A percentile compares a stretch with the other conserved stretches of the same genome.
These are phyloP conservation scores for Oreortyx pictus DNA, from an alignment of 2,797 vertebrate genomes.

Conservation along the genomic window DNA sequence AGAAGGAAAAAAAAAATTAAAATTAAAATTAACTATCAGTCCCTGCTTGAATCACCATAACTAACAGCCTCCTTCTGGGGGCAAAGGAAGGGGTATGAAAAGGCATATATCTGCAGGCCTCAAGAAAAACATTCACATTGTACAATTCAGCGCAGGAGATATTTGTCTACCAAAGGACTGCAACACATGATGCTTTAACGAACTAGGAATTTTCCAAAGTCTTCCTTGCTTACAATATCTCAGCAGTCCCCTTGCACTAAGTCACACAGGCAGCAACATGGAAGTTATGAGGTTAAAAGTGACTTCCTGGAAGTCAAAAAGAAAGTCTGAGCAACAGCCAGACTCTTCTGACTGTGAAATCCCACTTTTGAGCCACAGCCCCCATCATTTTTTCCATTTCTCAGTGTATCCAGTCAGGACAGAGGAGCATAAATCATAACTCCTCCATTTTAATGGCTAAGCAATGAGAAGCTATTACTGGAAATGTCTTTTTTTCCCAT, in stretches of 20 bases:
- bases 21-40: not conserved
- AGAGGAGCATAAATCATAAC: conserved; percentile 15
- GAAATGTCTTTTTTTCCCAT: not conserved
- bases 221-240: not conserved
- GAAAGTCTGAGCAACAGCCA: conserved; percentile 27
- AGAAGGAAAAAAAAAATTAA: not conserved
- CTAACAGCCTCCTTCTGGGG: not conserved
- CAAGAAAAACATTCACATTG: not conserved
- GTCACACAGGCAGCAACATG: not conserved
- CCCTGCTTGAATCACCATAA: not conserved
- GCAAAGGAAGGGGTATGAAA: accelerated
- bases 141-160: not conserved
- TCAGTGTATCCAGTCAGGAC: not conserved
- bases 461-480: not conserved
- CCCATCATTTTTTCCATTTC: conserved; percentile 65
- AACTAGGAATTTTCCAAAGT: not conserved
- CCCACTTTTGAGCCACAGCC: conserved; percentile 33
- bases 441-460: conserved; percentile 21
- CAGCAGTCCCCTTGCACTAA: not conserved
- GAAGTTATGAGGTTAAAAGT: conserved; percentile 35
- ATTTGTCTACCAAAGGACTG: not conserved
- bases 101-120: not conserved
- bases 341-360: conserved; percentile 42
- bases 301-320: conserved; percentile 3
- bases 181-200: not conserved